Conservation (phyloP, 2,888 invertebrate species). For the Heliconius erato region DNA sequence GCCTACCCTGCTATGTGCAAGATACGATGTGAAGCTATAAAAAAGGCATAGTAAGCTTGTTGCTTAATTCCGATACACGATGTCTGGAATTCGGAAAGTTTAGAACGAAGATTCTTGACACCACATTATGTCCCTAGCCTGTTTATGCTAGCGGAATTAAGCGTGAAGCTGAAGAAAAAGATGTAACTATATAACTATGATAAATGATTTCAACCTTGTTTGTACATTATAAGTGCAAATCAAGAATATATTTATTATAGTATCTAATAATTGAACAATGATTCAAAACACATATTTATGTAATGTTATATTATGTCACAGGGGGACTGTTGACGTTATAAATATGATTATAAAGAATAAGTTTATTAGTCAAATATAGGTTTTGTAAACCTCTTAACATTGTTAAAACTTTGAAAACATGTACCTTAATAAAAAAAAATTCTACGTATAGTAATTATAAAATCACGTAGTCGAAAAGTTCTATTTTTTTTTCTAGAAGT, state of each 20-base stretch:
- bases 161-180: neutral
- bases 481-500: no score
- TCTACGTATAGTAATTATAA: no score
- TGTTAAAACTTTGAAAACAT: no score
- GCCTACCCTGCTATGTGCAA: no score
- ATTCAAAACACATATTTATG: neutral
- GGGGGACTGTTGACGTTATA: neutral
- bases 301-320: neutral
- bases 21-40: no score
- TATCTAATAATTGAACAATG: neutral
- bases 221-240: neutral
- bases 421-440: no score
- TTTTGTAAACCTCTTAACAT: neutral
- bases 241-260: neutral
- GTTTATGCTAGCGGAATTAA: neutral
- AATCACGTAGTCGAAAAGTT: no score
- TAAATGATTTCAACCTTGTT: neutral
- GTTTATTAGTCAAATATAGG: neutral
- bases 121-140: neutral
- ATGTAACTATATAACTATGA: neutral
- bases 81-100: neutral
- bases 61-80: neutral
- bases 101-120: neutral
- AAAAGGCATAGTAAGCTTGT: neutral
- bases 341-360: neutral